A percentile compares a stretch with the other conserved stretches of the same genome.
These are phyloP conservation scores for Drosophila peninsularis DNA, from an alignment of 2,888 invertebrate genomes.

Conservation along the genomic window DNA sequence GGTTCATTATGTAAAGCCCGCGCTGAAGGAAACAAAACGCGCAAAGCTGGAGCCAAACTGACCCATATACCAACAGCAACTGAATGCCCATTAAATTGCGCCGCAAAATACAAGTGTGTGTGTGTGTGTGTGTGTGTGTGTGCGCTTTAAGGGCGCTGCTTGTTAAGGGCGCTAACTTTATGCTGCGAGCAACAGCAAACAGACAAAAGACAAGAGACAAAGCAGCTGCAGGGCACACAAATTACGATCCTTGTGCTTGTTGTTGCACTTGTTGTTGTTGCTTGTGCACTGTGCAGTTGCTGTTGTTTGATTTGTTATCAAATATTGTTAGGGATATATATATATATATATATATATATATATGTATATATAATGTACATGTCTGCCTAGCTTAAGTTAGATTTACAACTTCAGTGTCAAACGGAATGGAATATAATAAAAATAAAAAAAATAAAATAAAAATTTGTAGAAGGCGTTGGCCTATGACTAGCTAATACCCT, in stretches of 20 bases:
- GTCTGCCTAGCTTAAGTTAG: conserved; percentile 24
- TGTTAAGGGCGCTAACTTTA: conserved; percentile 16
- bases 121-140: not conserved
- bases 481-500: not conserved
- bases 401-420: conserved; percentile 29
- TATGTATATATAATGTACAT: not conserved
- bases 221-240: conserved; percentile 17
- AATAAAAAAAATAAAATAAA: conserved; percentile 11
- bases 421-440: conserved; percentile 5
- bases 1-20: conserved; percentile 60
- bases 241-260: not conserved
- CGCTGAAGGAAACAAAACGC: conserved; percentile 24
- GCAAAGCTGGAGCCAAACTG: conserved; percentile 56
- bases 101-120: conserved; percentile 19
- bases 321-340: not conserved
- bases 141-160: conserved; percentile 5
- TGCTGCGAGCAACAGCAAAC: conserved; percentile 3
- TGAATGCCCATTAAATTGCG: conserved; percentile 73
- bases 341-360: conserved; percentile 6
- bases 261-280: not conserved
- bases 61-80: conserved; percentile 70
- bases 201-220: conserved; percentile 1
- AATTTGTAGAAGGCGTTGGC: too few species aligned
- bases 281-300: conserved; percentile 21
- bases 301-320: conserved; percentile 21